phyloP scores from a whole-genome alignment of 1,140 invertebrate species.

The Drosophila hydei region DNA sequence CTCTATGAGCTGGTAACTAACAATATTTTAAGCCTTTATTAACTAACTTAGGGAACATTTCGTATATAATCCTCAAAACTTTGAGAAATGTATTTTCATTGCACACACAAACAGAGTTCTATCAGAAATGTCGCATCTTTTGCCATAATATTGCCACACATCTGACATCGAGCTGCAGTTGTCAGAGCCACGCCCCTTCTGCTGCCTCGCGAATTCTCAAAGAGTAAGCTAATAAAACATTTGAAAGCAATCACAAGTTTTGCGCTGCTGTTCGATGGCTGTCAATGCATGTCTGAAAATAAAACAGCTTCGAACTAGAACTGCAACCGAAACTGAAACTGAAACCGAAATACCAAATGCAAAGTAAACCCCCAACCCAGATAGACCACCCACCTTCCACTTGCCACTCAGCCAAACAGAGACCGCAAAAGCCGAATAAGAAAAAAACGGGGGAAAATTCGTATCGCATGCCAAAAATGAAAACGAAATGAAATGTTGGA shows the following conservation, averaged over 20 bases:
- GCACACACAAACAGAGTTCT: not conserved
- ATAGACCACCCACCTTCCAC: not conserved
- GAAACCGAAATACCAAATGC: slow-evolving; percentile 58
- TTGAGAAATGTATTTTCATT: not conserved
- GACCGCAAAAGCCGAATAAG: slow-evolving; percentile 39
- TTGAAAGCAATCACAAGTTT: slow-evolving; percentile 77
- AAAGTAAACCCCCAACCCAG: slow-evolving; percentile 10
- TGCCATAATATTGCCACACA: slow-evolving; percentile 26
- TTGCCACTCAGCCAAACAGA: not conserved
- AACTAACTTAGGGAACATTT: not conserved
- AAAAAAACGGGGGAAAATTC: slow-evolving; percentile 37
- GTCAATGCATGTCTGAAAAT: slow-evolving; percentile 69
- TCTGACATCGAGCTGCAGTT: slow-evolving; percentile 14
- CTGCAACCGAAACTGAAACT: slow-evolving; percentile 38
- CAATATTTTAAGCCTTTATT: no score
- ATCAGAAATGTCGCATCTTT: slow-evolving; percentile 13
- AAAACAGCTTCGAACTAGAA: slow-evolving; percentile 9
- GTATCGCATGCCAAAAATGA: slow-evolving; percentile 51
- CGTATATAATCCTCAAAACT: not conserved
- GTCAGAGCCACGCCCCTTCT: not conserved
- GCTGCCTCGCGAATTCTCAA: not conserved
- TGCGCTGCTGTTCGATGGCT: slow-evolving; percentile 60
- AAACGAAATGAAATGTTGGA: slow-evolving; percentile 77
- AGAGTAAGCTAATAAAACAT: slow-evolving; percentile 75
- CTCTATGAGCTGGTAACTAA: not conserved